Evolutionary conservation across 2,888 invertebrate species (phyloP), one percentile per base, ranked within the genome.

Genomic region (Apoda limacodes): DNA sequence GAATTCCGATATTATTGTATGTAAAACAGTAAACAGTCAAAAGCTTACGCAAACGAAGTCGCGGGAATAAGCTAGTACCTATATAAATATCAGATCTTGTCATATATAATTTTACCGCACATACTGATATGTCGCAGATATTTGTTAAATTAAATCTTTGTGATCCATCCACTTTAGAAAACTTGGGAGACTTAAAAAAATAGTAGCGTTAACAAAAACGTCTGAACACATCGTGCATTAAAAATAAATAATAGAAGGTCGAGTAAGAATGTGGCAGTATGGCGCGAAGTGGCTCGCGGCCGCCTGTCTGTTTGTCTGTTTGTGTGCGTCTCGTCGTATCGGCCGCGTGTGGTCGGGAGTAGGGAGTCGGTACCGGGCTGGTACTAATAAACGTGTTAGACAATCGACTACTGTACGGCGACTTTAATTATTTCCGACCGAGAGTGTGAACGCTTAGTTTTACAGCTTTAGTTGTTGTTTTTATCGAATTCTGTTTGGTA

Each of bases 221-320:
- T 7, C 17, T 5, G 17, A 17, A 7, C 17, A 17, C 38, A 37
- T 42, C 39, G 39, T 40, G 44, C 45, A 46, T 43, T 48, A 57
- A 48, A 55, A 52, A 48, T 26, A 35, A 26, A 36, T 50, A 60
- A 55, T 49, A 52, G 50, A 52, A 46, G 44, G 35, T 35, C 33
- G 38, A 32, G 37, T 45, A 55, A 65, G 64, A 68, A 65, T 68
- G 57, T 67, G 61, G 45, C 67, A 55, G 63, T 63, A 52, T 60
- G 64, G 58, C 62, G 67, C 51, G 67, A 68, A 68, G 66, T 60
- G 66, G 47, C 32, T 43, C 39, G 43, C 43, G 41, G 35, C 38
- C 34, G 46, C 38, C 52, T 43, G 48, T 57, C 35, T 46, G 40
- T 47, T 44, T 51, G 50, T 46, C 38, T 11, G 25, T 11, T 6